Evolutionary conservation across 1,140 invertebrate genomes (phyloP).

Genomic region (Bombus polaris): DNA sequence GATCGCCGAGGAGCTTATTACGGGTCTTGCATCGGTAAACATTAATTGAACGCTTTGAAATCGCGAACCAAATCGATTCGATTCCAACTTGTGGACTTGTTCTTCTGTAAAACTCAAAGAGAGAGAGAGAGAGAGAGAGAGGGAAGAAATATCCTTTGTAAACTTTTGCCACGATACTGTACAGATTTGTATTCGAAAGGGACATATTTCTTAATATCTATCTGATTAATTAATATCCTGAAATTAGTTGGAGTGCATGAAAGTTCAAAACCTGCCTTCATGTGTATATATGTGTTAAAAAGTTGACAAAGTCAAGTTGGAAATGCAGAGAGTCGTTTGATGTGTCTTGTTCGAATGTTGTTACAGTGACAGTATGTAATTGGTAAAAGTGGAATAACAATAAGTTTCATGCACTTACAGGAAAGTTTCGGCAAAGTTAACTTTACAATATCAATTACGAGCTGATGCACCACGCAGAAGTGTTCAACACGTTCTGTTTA

Average conservation of each 20-base stretch:
- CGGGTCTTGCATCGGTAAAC: slow-evolving; percentile 23
- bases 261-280: too few relatives aligned
- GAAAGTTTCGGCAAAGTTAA: background rate
- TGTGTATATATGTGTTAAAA: too few relatives aligned
- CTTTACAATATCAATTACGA: slow-evolving; percentile 13
- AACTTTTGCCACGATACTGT: too few relatives aligned
- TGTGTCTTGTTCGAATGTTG: too few relatives aligned
- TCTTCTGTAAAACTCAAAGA: background rate
- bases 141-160: too few relatives aligned
- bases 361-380: background rate
- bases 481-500: background rate
- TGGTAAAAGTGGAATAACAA: background rate
- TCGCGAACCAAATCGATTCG: background rate
- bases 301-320: too few relatives aligned
- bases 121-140: too few relatives aligned
- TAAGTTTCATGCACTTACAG: background rate
- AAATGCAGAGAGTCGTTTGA: too few relatives aligned
- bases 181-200: too few relatives aligned
- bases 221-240: too few relatives aligned
- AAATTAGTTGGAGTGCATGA: too few relatives aligned
- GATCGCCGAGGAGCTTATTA: slow-evolving; percentile 41
- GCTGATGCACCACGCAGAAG: background rate
- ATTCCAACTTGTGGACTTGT: background rate
- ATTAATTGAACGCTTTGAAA: slow-evolving; percentile 60
- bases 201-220: too few relatives aligned